These are phyloP conservation scores for Melinaea marsaeus DNA, from an alignment of 2,888 invertebrate species.

Conservation along the genomic window DNA sequence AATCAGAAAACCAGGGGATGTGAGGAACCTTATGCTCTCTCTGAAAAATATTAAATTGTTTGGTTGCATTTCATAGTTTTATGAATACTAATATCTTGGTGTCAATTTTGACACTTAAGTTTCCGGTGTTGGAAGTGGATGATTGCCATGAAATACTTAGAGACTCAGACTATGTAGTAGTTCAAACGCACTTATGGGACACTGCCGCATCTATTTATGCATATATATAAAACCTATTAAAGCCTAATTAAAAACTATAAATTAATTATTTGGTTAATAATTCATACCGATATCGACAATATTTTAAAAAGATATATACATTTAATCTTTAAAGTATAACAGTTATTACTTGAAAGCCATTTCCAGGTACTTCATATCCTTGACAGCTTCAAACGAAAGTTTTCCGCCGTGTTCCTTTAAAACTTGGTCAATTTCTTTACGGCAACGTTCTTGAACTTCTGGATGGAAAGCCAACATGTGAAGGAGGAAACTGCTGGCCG, in stretches of 20 bases:
- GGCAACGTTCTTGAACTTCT: conserved; percentile 44
- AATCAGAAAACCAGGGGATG: conserved; percentile 31
- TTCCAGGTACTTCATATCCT: conserved; percentile 46
- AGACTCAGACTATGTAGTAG: no score
- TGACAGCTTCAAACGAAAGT: conserved; percentile 43
- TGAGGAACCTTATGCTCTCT: conserved; percentile 44
- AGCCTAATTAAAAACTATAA: no score
- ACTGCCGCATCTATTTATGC: no score
- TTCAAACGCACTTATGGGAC: no score
- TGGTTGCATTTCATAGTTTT: neutral
- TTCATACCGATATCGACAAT: no score
- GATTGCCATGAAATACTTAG: no score
- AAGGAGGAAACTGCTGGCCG: conserved; percentile 47
- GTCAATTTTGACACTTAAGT: no score
- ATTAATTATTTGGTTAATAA: no score
- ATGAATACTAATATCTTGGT: neutral
- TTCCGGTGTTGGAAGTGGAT: no score
- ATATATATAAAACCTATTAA: no score
- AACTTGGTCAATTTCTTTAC: conserved; percentile 47
- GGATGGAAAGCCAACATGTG: conserved; percentile 50
- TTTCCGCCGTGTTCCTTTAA: conserved; percentile 37
- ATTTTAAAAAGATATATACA: neutral
- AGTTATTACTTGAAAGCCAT: conserved; percentile 42
- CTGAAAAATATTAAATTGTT: conserved; percentile 19
- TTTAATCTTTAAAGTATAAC: conserved; percentile 2